Conservation (phyloP, 2,113 vertebrate species). For the Xenopus laevis region DNA sequence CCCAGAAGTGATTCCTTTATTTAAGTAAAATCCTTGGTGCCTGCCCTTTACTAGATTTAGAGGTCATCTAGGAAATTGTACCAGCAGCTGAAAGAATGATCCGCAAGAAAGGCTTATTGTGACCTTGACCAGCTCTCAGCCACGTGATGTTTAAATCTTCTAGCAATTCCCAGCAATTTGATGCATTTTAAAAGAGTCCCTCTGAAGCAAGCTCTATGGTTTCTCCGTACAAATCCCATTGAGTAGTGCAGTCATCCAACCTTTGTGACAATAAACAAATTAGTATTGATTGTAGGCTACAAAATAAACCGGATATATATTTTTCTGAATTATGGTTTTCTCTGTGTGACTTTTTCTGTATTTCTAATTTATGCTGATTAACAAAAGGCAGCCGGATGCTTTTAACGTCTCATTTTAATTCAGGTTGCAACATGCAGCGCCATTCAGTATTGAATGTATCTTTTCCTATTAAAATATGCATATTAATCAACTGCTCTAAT, state of each 20-base stretch:
- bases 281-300: conserved; percentile 46
- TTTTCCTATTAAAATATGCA: conserved; percentile 50
- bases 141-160: conserved; percentile 11
- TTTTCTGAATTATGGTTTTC: conserved; percentile 55
- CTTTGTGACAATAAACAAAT: conserved; percentile 51
- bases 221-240: conserved; percentile 4
- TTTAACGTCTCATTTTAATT: conserved; percentile 53
- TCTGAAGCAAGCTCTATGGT: conserved; percentile 13
- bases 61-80: conserved; percentile 63
- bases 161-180: conserved; percentile 4
- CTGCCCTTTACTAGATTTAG: conserved; percentile 50
- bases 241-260: conserved; percentile 21
- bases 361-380: conserved; percentile 53
- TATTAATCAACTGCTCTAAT: conserved; percentile 48
- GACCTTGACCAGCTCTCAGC: conserved; percentile 6
- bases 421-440: conserved; percentile 49
- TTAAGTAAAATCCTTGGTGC: conserved; percentile 12
- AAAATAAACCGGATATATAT: conserved; percentile 57
- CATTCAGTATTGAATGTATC: conserved; percentile 45
- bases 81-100: conserved; percentile 19
- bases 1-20: background rate
- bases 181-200: conserved; percentile 11
- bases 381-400: conserved; percentile 38
- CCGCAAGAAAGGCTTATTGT: background rate
- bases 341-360: conserved; percentile 48